These are phyloP conservation scores for human DNA, from an alignment of 2,113 vertebrate genomes.

Conservation along the genomic window GRCh38 chr1:167617501-167618000, in stretches of 20 bases:
- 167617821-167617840: conserved; percentile 50
- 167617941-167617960: not conserved
- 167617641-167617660: conserved; percentile 63
- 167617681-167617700: not conserved
- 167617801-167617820: conserved; percentile 50
- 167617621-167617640: conserved; percentile 80
- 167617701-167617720: not conserved
- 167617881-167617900: conserved; percentile 68
- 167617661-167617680: not conserved
- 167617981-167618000: not conserved
- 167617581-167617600: conserved; percentile 62
- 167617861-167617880: conserved; percentile 67
- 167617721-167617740: not conserved
- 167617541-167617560: not conserved
- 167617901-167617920: not conserved
- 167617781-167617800: conserved; percentile 77
- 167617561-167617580: conserved; percentile 81
- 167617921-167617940: not conserved
- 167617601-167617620: conserved; percentile 82
- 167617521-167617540: not conserved
- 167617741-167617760: conserved; percentile 30
- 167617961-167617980: not conserved
- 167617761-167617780: conserved; percentile 33
- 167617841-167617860: conserved; percentile 85
- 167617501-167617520: not conserved